Percentiles rank a stretch among this genome's conserved stretches.
Conservation (phyloP, 2,113 vertebrate species). For the Upupa epops region DNA sequence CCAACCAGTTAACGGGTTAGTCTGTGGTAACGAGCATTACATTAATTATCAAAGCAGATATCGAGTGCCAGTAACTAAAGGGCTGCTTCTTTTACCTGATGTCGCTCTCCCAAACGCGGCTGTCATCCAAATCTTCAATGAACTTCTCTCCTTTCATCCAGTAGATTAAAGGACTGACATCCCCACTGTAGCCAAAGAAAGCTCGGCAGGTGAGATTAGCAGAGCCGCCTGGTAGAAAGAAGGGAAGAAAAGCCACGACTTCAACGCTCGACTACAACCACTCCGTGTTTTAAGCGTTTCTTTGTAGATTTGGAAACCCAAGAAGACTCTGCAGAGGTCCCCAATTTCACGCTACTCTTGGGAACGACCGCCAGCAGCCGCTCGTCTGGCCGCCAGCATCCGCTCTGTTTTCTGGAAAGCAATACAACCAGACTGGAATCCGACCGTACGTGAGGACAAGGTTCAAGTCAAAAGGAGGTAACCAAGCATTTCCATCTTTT, state of each 20-base stretch:
- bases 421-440: background rate
- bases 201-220: conserved; percentile 96
- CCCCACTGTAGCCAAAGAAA: conserved; percentile 97
- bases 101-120: conserved; percentile 92
- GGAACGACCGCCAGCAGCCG: background rate
- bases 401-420: background rate
- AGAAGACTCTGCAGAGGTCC: background rate
- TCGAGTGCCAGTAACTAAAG: background rate
- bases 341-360: background rate
- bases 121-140: conserved; percentile 98
- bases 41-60: background rate
- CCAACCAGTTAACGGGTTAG: background rate
- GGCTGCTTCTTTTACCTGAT: conserved; percentile 85
- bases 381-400: background rate
- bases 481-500: background rate
- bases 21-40: background rate
- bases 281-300: background rate
- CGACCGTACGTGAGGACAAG: background rate
- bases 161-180: conserved; percentile 95
- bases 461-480: background rate
- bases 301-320: conserved; percentile 9
- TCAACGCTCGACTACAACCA: background rate
- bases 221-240: conserved; percentile 82
- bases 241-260: conserved; percentile 51
- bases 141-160: conserved; percentile 99